Percentiles rank a stretch among this genome's conserved stretches.
phyloP scores from a whole-genome alignment of 30 jellyfish, hydroid and myxozoan genomes.

The Aurelia aurita complex sp. Pacific region DNA sequence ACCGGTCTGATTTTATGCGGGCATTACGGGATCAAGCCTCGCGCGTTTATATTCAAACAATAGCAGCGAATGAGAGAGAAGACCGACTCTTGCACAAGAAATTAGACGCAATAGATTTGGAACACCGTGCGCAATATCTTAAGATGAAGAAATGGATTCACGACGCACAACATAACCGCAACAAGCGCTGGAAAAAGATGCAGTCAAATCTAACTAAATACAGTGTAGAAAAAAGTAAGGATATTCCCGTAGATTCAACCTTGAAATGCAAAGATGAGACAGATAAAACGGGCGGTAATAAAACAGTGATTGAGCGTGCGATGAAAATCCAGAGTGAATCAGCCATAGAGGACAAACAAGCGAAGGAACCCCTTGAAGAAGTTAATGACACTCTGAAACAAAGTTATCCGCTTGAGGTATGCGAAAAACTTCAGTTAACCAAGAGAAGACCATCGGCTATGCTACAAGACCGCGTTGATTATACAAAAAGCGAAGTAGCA shows the following conservation, averaged over 20 bases:
- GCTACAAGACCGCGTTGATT: constrained; percentile 50
- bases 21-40: constrained; percentile 65
- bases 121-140: constrained; percentile 66
- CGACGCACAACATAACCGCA: constrained; percentile 31
- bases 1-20: constrained; percentile 53
- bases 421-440: neutral
- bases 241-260: too few species aligned
- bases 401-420: too few species aligned
- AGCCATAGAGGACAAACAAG: too few species aligned
- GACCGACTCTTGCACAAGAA: constrained; percentile 53
- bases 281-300: too few species aligned
- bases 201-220: constrained; percentile 1
- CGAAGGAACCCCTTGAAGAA: too few species aligned
- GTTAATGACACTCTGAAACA: too few species aligned
- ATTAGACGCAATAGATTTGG: constrained; percentile 61
- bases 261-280: too few species aligned
- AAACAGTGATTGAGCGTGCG: neutral
- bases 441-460: constrained; percentile 20
- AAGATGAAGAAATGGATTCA: constrained; percentile 58
- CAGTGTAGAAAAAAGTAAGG: neutral
- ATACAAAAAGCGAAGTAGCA: constrained; percentile 63
- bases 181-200: constrained; percentile 29
- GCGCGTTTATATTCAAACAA: constrained; percentile 67
- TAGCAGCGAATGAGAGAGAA: constrained; percentile 70
- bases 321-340: neutral